These are phyloP conservation scores for Strix uralensis DNA, from an alignment of 2,113 vertebrate species.

Conservation along the genomic window DNA sequence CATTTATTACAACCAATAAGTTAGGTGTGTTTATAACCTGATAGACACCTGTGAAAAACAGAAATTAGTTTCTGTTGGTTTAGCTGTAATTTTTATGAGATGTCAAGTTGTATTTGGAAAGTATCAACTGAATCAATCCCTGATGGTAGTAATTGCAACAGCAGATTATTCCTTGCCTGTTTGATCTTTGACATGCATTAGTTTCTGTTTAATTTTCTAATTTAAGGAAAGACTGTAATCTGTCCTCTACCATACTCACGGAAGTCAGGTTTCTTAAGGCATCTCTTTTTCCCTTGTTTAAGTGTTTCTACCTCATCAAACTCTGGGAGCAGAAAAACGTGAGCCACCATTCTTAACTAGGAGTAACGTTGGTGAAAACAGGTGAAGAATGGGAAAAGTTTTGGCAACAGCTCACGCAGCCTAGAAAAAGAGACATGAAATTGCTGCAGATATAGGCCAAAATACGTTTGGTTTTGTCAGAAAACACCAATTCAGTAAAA, in stretches of 20 bases:
- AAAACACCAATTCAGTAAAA: not conserved
- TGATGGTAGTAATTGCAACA: constrained; percentile 1
- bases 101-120: constrained; percentile 45
- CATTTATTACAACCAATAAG: constrained; percentile 43
- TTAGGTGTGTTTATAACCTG: constrained; percentile 52
- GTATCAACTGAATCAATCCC: not conserved
- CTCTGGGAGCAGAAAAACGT: not conserved
- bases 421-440: not conserved
- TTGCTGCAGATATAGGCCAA: not conserved
- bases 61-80: constrained; percentile 54
- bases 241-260: not conserved
- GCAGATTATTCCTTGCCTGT: not conserved
- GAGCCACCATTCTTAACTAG: not conserved
- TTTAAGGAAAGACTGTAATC: constrained; percentile 1
- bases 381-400: not conserved
- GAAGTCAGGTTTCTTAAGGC: not conserved
- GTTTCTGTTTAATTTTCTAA: constrained; percentile 55
- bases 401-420: not conserved
- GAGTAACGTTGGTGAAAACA: not conserved
- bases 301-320: not conserved
- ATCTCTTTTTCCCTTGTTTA: not conserved
- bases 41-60: constrained; percentile 53
- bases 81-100: constrained; percentile 57
- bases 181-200: constrained; percentile 57
- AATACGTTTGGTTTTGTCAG: not conserved